A percentile compares a stretch with the other conserved stretches of the same genome.
Evolutionary conservation across 1,140 invertebrate species (phyloP).

Genomic region (Branchinecta lindahli): DNA sequence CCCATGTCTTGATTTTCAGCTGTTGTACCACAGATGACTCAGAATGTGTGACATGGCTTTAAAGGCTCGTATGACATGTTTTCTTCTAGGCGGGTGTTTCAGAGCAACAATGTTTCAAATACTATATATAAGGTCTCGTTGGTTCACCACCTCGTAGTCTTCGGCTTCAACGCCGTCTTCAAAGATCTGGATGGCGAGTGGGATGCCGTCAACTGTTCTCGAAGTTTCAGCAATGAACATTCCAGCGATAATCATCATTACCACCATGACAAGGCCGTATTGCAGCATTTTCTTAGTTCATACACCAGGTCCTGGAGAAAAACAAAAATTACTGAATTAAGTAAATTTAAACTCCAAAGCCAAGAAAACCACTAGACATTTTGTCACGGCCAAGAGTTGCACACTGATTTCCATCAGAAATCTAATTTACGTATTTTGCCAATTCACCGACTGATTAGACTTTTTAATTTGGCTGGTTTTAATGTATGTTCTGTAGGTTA

Average conservation of each 20-base stretch:
- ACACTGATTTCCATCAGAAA: not conserved
- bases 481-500: not conserved
- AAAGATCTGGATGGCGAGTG: not conserved
- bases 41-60: too few species aligned
- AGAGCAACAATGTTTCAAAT: too few species aligned
- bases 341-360: conserved; percentile 5
- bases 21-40: too few species aligned
- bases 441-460: not conserved
- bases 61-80: too few species aligned
- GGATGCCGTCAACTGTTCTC: conserved; percentile 18
- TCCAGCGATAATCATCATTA: conserved; percentile 20
- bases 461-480: not conserved
- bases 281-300: conserved; percentile 12
- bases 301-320: not conserved
- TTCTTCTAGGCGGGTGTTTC: too few species aligned
- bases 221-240: conserved; percentile 20
- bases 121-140: too few species aligned
- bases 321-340: not conserved
- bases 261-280: conserved; percentile 17
- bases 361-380: not conserved
- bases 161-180: not conserved
- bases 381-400: not conserved
- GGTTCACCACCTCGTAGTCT: not conserved
- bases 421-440: not conserved
- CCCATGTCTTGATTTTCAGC: too few species aligned